phyloP scores from a whole-genome alignment of 2,113 vertebrate species.

The Oxyura jamaicensis region DNA sequence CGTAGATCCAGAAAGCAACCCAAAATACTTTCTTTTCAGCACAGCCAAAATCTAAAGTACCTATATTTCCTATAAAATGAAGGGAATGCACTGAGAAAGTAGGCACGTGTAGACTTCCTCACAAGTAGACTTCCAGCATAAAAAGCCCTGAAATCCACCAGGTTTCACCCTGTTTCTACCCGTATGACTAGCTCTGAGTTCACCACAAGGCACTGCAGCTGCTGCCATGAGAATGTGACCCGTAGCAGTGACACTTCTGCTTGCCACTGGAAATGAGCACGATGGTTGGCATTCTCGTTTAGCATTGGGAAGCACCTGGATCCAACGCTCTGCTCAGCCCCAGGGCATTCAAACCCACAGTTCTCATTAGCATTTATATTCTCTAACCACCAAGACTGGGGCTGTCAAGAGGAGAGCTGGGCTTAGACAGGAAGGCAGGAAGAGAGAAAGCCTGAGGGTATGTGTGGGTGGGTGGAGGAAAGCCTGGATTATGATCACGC shows the following conservation, averaged over 20 bases:
- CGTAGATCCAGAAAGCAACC: not conserved
- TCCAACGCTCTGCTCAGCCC: not conserved
- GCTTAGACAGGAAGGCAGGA: not conserved
- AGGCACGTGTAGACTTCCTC: not conserved
- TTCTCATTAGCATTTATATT: slow-evolving; percentile 2
- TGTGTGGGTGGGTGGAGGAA: not conserved
- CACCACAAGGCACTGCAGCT: not conserved
- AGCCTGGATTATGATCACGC: not conserved
- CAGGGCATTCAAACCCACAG: slow-evolving; percentile 9
- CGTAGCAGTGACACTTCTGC: not conserved
- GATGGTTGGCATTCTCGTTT: not conserved
- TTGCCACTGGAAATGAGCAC: not conserved
- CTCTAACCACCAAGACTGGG: not conserved
- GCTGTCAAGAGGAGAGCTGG: not conserved
- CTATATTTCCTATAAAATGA: not conserved
- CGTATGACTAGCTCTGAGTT: fast-evolving
- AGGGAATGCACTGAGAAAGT: not conserved
- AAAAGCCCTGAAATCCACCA: not conserved
- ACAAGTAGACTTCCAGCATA: not conserved
- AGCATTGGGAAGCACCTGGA: not conserved
- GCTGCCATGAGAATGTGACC: not conserved
- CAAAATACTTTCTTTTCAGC: not conserved
- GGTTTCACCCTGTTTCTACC: not conserved
- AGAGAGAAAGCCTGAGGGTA: not conserved
- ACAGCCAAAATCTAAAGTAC: not conserved